These are phyloP conservation scores for Willowsia nigromaculata DNA, from an alignment of 2,888 invertebrate species.

Conservation along the genomic window DNA sequence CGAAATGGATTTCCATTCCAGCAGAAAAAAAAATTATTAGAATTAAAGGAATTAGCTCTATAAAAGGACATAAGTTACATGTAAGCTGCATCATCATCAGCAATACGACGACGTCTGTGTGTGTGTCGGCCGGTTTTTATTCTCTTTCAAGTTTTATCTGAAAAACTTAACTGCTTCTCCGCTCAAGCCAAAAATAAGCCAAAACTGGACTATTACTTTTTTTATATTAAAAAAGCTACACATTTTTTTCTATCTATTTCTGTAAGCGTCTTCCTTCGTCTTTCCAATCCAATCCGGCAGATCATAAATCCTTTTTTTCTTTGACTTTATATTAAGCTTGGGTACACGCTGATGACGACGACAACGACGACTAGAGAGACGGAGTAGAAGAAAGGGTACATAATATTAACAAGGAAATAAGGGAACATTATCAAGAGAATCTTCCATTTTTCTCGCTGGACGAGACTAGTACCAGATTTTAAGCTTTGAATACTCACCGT, in stretches of 20 bases:
- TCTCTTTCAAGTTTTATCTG: conserved; percentile 17
- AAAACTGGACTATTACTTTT: not conserved
- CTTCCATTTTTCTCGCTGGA: not conserved
- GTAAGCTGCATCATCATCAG: not conserved
- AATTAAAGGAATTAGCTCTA: conserved; percentile 62
- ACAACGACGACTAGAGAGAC: not conserved
- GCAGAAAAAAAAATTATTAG: conserved; percentile 34
- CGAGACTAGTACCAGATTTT: not conserved
- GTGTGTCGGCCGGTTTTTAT: conserved; percentile 20
- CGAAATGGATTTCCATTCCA: not conserved
- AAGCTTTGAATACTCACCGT: not conserved
- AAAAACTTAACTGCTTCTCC: not conserved
- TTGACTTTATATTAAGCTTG: conserved; percentile 13
- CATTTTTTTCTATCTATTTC: not conserved
- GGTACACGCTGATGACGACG: not conserved
- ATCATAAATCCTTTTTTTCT: conserved; percentile 71
- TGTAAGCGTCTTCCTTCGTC: conserved; percentile 40
- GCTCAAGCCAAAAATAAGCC: not conserved
- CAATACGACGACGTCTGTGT: too few species aligned
- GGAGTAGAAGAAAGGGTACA: not conserved
- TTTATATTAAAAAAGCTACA: not conserved
- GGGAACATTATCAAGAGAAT: conserved; percentile 19
- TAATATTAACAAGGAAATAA: not conserved
- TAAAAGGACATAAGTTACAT: conserved; percentile 70
- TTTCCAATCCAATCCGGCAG: conserved; percentile 68